Evolutionary conservation across 2,113 vertebrate genomes (phyloP), one percentile per base, ranked within the genome.

Genomic region (Lipophrys pholis): DNA sequence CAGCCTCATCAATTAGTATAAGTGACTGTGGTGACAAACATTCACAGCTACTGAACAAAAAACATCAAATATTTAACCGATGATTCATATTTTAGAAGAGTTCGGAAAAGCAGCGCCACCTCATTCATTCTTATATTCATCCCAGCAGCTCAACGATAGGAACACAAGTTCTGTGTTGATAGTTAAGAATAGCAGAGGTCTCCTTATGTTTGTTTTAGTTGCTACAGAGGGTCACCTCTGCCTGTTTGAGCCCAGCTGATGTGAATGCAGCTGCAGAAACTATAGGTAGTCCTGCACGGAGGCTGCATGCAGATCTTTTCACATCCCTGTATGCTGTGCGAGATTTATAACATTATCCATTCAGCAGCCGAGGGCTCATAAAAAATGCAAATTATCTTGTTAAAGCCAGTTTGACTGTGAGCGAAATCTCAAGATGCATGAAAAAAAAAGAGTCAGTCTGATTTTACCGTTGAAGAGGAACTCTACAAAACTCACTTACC

Each of bases 381-480:
- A 86, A 87, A 79, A 54, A 86, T 80, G 78, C 72, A 88, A 76
- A 85, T 81, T 16, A 21, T 78, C 59, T 71, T 67, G 73, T 69
- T 62, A 62, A 61, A 74, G 58, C 30, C 54, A 60, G 10, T 71
- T 70, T 14, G 11, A 64, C 62, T 69, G 69, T 39, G 62, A 67
- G 69, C 16, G 62, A 30, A 30, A 79, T 70, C 73, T 55, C 2
- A 5, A 69, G 48, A 69, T 12, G 75, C 56, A 71, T 49, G 62
- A 52, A 55, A 51, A 30, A 69, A 64, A 60, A 48, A 42, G 17
- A 53, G 48, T 56, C 16, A 6, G 49, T 30, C 39, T 0, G 12
- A 70, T 66, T 68, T 72, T 17, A 54, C 40, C 11, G 17, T 21
- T 41, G 35, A 68, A 15, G 6, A 35, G 17, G 50, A 17, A 43